phyloP scores from a whole-genome alignment of 2,113 vertebrate species.

The Megaceryle torquata region DNA sequence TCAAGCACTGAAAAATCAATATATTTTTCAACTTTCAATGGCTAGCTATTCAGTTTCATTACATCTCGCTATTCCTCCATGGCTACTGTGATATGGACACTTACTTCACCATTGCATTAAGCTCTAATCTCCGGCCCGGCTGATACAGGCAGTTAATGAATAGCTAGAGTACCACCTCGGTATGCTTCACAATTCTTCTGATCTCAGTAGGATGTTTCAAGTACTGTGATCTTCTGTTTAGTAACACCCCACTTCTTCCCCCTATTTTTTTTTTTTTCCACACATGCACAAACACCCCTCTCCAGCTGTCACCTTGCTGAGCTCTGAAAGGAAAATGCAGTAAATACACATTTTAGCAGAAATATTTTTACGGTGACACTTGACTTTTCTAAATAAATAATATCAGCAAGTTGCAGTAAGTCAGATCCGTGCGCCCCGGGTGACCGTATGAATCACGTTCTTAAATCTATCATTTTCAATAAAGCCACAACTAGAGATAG shows the following conservation, averaged over 20 bases:
- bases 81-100: conserved; percentile 61
- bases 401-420: background rate
- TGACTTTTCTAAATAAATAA: conserved; percentile 47
- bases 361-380: conserved; percentile 33
- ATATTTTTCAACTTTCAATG: conserved; percentile 72
- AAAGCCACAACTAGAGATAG: background rate
- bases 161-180: conserved; percentile 52
- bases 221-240: conserved; percentile 70
- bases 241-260: conserved; percentile 60
- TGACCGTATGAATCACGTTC: background rate
- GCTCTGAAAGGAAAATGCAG: conserved; percentile 37
- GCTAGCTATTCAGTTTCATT: conserved; percentile 68
- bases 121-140: conserved; percentile 63
- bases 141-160: conserved; percentile 64
- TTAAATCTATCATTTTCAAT: conserved; percentile 45
- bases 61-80: conserved; percentile 67
- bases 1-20: conserved; percentile 74
- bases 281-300: conserved; percentile 54
- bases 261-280: conserved; percentile 15
- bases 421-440: background rate
- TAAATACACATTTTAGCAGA: conserved; percentile 41
- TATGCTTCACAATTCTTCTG: conserved; percentile 59
- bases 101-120: conserved; percentile 69
- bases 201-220: conserved; percentile 71
- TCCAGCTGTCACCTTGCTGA: conserved; percentile 56